These are phyloP conservation scores for Acrocephalus kingi DNA, from an alignment of 2,113 vertebrate genomes.

Conservation along the genomic window DNA sequence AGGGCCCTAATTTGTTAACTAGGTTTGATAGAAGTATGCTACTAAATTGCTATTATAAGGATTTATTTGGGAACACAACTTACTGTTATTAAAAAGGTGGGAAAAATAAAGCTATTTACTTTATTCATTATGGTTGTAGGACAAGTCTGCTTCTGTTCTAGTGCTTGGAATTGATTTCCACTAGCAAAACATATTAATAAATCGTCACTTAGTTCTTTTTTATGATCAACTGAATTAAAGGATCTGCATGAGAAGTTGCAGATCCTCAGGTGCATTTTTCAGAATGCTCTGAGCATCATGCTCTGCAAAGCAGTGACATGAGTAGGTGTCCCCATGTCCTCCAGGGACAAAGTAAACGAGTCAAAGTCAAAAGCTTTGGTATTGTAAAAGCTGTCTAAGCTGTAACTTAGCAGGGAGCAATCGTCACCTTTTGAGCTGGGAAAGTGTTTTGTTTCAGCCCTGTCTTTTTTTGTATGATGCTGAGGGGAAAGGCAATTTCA, in stretches of 20 bases:
- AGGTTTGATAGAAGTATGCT: neutral
- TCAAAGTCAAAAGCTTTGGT: neutral
- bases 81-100: neutral
- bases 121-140: neutral
- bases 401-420: neutral
- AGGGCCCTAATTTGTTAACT: neutral
- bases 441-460: neutral
- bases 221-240: neutral
- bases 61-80: neutral
- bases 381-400: neutral
- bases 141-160: neutral
- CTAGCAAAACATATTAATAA: neutral
- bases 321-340: neutral
- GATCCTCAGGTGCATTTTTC: neutral
- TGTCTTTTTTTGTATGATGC: neutral
- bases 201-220: neutral
- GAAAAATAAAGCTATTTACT: neutral
- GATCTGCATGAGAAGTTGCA: neutral
- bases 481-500: neutral
- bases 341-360: neutral
- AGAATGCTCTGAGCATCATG: neutral
- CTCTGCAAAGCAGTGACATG: neutral
- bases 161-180: slow-evolving; percentile 5
- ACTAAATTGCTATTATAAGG: neutral
- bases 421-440: neutral